These are phyloP conservation scores for Jaculus jaculus DNA, from an alignment of 2,113 vertebrate genomes.

Conservation along the genomic window DNA sequence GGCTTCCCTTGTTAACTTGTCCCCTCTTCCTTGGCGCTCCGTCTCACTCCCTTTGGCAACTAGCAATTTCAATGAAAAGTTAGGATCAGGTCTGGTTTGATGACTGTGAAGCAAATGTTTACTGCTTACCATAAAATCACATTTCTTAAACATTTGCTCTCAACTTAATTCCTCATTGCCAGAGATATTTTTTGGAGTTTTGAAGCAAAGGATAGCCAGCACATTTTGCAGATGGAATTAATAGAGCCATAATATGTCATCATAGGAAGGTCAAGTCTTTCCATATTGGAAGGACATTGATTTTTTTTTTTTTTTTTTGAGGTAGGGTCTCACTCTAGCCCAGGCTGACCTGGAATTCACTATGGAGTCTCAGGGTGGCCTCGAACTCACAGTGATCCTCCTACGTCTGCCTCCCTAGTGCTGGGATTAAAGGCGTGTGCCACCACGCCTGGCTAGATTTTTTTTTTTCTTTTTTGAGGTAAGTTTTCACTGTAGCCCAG, in stretches of 20 bases:
- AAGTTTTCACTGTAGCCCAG: too few species aligned
- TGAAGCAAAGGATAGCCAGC: conserved; percentile 28
- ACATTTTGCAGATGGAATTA: conserved; percentile 39
- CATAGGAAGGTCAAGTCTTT: neutral
- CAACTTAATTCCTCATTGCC: conserved; percentile 20
- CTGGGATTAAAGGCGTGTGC: too few species aligned
- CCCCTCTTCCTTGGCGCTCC: neutral
- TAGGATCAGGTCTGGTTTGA: conserved; percentile 29
- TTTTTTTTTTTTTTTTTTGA: too few species aligned
- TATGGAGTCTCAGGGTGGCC: too few species aligned
- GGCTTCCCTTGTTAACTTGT: conserved; percentile 6
- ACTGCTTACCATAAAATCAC: conserved; percentile 19
- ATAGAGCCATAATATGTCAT: neutral
- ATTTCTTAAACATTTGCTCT: neutral
- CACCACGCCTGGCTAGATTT: too few species aligned
- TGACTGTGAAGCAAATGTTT: conserved; percentile 44
- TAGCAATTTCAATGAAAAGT: neutral
- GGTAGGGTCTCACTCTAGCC: too few species aligned
- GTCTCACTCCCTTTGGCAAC: conserved; percentile 41
- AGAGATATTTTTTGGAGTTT: conserved; percentile 26
- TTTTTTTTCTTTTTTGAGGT: too few species aligned
- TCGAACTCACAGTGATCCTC: too few species aligned
- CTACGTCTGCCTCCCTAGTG: too few species aligned
- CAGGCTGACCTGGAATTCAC: too few species aligned
- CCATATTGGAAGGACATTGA: neutral